Conservation (phyloP, 2,797 vertebrate species). For the Rachycentron canadum region DNA sequence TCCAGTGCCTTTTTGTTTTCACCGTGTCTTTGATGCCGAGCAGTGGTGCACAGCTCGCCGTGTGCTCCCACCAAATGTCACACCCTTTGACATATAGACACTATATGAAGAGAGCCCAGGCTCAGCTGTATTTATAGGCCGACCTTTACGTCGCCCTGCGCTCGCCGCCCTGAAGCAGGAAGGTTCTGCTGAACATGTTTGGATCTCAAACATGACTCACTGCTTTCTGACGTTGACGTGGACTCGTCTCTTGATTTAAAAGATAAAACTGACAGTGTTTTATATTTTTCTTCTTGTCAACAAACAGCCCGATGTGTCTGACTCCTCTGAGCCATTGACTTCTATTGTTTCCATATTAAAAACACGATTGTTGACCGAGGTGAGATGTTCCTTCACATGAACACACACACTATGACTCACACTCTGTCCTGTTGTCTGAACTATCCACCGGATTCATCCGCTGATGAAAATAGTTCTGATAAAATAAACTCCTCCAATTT, state of each 20-base stretch:
- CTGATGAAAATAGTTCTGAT: not conserved
- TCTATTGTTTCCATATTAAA: too few species aligned
- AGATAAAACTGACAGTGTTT: too few species aligned
- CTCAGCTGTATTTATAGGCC: slow-evolving; percentile 47
- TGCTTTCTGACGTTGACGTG: too few species aligned
- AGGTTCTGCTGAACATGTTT: not conserved
- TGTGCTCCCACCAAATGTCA: slow-evolving; percentile 39
- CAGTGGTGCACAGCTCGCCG: not conserved
- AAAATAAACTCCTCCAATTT: not conserved
- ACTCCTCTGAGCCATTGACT: too few species aligned
- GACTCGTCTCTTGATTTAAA: too few species aligned
- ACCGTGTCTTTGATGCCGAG: not conserved
- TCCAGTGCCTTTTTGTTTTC: not conserved
- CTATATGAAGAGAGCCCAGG: slow-evolving; percentile 25
- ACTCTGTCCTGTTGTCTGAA: too few species aligned
- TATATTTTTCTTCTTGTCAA: too few species aligned
- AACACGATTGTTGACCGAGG: too few species aligned
- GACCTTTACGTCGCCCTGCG: slow-evolving; percentile 51
- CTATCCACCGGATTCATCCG: too few species aligned
- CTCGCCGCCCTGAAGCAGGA: slow-evolving; percentile 15
- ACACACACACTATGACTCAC: too few species aligned
- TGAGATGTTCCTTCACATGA: too few species aligned
- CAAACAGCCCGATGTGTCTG: too few species aligned
- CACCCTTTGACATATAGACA: slow-evolving; percentile 50
- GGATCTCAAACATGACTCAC: not conserved